A percentile compares a stretch with the other conserved stretches of the same genome.
Conservation (phyloP, 1,140 invertebrate genomes). For the Oncopodura yosiiana region DNA sequence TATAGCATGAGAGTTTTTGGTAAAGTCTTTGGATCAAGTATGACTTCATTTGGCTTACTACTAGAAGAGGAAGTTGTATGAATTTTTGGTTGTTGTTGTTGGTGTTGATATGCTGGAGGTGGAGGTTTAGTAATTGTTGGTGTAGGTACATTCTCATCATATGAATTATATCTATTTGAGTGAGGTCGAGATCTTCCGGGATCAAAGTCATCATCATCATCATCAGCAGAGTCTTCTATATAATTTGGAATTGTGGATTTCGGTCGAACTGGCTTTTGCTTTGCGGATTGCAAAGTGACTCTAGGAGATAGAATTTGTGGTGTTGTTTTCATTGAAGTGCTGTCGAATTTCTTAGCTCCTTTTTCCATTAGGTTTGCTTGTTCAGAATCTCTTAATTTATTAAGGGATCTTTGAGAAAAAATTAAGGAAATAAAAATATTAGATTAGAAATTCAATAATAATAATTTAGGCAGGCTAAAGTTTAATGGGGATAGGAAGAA, state of each 20-base stretch:
- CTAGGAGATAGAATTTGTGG: conserved; percentile 20
- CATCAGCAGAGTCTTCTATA: conserved; percentile 32
- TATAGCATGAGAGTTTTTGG: no score
- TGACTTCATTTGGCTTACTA: conserved; percentile 8
- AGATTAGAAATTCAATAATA: neutral
- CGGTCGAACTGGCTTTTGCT: conserved; percentile 13
- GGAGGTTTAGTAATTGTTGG: neutral
- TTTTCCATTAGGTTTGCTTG: conserved; percentile 26
- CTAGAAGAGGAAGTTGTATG: neutral
- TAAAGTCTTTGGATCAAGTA: conserved; percentile 15
- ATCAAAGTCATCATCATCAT: conserved; percentile 32
- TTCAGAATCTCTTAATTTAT: conserved; percentile 22
- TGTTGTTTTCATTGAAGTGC: conserved; percentile 13
- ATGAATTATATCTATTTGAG: conserved; percentile 9
- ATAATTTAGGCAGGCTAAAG: neutral
- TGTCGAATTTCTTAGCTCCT: conserved; percentile 18
- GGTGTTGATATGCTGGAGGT: no score
- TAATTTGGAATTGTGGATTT: conserved; percentile 29
- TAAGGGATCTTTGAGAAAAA: no score
- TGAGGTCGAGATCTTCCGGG: conserved; percentile 18
- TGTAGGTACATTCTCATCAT: conserved; percentile 1
- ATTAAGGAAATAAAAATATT: neutral
- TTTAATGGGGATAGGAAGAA: neutral
- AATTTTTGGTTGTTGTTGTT: neutral
- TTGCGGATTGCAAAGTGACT: conserved; percentile 25